Evolutionary conservation across 2,113 vertebrate genomes (phyloP).

Genomic region (Ptilonorhynchus violaceus): DNA sequence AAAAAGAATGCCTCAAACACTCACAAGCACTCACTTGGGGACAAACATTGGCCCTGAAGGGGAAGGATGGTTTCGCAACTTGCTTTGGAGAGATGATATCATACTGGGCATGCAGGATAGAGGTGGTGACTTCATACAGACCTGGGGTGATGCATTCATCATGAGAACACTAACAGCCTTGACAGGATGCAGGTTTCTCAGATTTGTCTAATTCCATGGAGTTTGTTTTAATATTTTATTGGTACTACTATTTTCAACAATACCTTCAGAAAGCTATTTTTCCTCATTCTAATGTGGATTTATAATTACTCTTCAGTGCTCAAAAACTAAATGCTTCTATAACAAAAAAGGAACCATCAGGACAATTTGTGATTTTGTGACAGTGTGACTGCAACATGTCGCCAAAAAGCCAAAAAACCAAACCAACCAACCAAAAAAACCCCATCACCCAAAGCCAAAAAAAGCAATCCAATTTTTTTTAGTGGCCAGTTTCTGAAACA

Average conservation of each 20-base stretch:
- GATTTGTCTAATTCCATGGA: neutral
- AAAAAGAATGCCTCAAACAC: neutral
- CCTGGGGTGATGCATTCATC: neutral
- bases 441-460: neutral
- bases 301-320: neutral
- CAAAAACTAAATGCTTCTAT: neutral
- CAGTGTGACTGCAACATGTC: neutral
- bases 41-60: neutral
- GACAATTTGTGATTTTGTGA: neutral
- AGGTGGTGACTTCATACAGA: neutral
- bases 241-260: neutral
- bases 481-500: neutral
- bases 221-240: neutral
- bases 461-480: fast-evolving
- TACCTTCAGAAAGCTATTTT: neutral
- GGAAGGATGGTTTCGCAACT: fast-evolving
- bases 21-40: neutral
- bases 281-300: neutral
- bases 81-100: neutral
- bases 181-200: neutral
- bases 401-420: neutral
- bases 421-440: fast-evolving
- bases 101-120: neutral
- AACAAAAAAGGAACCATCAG: neutral
- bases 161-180: neutral